phyloP scores from a whole-genome alignment of 2,797 vertebrate genomes.

The Hylomyscus alleni region DNA sequence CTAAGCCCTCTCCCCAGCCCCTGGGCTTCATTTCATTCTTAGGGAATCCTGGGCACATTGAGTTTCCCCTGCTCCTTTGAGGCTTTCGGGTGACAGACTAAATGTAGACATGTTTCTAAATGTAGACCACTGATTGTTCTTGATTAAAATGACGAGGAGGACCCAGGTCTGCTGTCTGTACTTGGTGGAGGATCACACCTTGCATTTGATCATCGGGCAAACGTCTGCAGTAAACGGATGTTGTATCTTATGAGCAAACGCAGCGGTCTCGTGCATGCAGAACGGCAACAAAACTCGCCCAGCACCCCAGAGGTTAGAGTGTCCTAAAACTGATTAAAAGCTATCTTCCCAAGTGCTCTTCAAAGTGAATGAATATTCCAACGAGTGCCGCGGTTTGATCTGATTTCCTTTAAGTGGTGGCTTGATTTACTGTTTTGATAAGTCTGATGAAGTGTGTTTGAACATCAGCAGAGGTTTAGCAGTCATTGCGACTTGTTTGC shows the following conservation, averaged over 20 bases:
- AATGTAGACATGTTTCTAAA: background rate
- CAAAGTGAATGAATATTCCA: conserved; percentile 64
- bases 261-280: background rate
- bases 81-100: background rate
- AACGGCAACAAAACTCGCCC: background rate
- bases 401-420: conserved; percentile 73
- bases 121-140: conserved; percentile 16
- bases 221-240: background rate
- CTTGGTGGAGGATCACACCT: conserved; percentile 18
- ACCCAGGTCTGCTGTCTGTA: conserved; percentile 26
- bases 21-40: background rate
- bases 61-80: background rate
- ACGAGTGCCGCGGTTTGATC: conserved; percentile 48
- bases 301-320: conserved; percentile 56
- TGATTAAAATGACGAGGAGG: background rate
- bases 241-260: conserved; percentile 10
- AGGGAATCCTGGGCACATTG: background rate
- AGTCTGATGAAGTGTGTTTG: conserved; percentile 72
- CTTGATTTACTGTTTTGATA: conserved; percentile 76
- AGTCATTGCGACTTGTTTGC: conserved; percentile 44
- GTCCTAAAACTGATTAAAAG: conserved; percentile 73
- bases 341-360: conserved; percentile 42
- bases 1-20: background rate
- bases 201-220: conserved; percentile 36
- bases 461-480: conserved; percentile 51